Evolutionary conservation across 2,113 vertebrate species (phyloP), one percentile per base, ranked within the genome.

Genomic region (Heterochromis multidens): DNA sequence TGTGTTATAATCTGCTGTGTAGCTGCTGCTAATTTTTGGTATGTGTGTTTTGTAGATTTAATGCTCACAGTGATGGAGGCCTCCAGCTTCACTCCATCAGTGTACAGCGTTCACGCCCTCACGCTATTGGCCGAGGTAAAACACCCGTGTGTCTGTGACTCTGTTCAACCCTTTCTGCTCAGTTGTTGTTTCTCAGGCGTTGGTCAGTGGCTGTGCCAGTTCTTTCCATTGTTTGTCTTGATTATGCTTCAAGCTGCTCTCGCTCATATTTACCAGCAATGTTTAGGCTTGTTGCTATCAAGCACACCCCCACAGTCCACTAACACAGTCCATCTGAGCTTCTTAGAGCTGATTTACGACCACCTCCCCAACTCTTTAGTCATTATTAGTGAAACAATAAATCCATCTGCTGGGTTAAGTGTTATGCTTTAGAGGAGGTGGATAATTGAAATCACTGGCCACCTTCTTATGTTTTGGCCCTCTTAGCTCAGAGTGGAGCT

Each of bases 11-110:
- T 76, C 31, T 13, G 60, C 59, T 72, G 1, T 80, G 33, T 80
- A 83, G 70, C 56, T 61, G 59, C 90, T 80, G 85, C 60, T 92
- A 91, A 93, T 63, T 17, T 83, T 87, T 87, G 80, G 4, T 60
- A 33, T 81, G 60, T 93, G 83, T 96, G 83, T 94, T 89, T 95
- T 95, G 85, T 96, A 99, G 98, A 99, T 96, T 92, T 96, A 89
- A 99, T 99, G 97, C 95, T 98, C 93, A 98, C 99, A 92, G 97
- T 98, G 93, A 96, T 97, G 96, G 98, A 99, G 96, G 97, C 97
- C 21, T 98, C 98, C 92, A 98, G 95, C 92, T 98, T 99, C 90
- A 98, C 99, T 93, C 98, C 99, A 62, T 99, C 99, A 72, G 97
- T 99, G 43, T 99, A 98, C 92, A 99, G 99, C 80, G 99, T 99